Evolutionary conservation across 2,888 invertebrate genomes (phyloP).

Genomic region (Punctoribates punctum): DNA sequence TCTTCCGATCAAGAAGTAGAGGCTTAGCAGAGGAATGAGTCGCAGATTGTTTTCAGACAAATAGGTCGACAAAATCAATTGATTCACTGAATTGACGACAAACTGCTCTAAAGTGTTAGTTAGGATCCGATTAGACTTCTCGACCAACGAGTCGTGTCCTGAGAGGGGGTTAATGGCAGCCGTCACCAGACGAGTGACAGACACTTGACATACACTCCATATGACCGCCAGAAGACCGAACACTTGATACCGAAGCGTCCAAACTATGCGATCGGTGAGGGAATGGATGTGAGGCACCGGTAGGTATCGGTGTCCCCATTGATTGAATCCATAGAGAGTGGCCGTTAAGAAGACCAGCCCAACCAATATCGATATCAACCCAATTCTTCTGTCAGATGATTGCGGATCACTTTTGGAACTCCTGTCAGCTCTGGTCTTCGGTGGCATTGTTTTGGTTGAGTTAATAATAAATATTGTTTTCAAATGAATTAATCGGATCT

Average conservation of each 20-base stretch:
- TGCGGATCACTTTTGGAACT: background rate
- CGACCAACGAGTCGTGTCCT: slow-evolving; percentile 31
- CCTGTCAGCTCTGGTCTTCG: slow-evolving; percentile 19
- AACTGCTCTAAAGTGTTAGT: slow-evolving; percentile 43
- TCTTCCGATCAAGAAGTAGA: slow-evolving; percentile 41
- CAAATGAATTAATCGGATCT: background rate
- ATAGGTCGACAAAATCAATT: slow-evolving; percentile 40
- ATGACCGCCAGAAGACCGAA: slow-evolving; percentile 22
- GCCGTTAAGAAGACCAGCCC: background rate
- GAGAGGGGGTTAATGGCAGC: slow-evolving; percentile 29
- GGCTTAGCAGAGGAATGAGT: slow-evolving; percentile 38
- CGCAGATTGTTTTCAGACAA: slow-evolving; percentile 32
- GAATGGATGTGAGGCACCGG: slow-evolving; percentile 32
- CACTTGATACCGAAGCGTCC: slow-evolving; percentile 36
- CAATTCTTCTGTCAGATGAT: background rate
- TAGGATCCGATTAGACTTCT: slow-evolving; percentile 34
- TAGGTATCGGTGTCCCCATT: background rate
- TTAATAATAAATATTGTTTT: background rate
- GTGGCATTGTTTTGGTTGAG: slow-evolving; percentile 3
- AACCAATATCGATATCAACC: background rate
- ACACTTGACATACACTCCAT: background rate
- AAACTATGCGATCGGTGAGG: slow-evolving; percentile 39
- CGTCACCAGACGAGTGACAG: background rate
- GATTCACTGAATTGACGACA: slow-evolving; percentile 39
- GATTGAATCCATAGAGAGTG: background rate